phyloP scores from a whole-genome alignment of 1,140 invertebrate genomes.

The Dendroctonus ponderosae region DNA sequence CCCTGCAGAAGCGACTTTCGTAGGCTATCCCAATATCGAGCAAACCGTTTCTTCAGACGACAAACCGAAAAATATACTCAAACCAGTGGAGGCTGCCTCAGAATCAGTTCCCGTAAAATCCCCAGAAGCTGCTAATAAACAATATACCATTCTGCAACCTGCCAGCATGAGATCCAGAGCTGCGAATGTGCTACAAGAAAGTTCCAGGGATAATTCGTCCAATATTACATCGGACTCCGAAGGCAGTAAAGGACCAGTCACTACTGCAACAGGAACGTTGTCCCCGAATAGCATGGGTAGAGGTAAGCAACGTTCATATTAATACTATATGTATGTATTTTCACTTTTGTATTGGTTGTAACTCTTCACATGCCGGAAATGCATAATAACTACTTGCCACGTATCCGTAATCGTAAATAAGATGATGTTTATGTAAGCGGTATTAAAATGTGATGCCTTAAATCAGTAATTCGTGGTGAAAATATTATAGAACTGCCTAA shows the following conservation, averaged over 20 bases:
- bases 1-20: slow-evolving; percentile 63
- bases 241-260: slow-evolving; percentile 47
- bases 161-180: slow-evolving; percentile 73
- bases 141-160: slow-evolving; percentile 81
- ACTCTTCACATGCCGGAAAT: too few species aligned
- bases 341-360: too few species aligned
- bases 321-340: too few species aligned
- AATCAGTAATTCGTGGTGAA: too few species aligned
- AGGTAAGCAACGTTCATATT: slow-evolving; percentile 58
- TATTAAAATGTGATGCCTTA: too few species aligned
- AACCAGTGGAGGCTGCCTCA: slow-evolving; percentile 33
- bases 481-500: too few species aligned
- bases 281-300: slow-evolving; percentile 71
- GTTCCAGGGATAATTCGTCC: slow-evolving; percentile 63
- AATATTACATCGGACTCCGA: slow-evolving; percentile 46
- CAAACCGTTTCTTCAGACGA: slow-evolving; percentile 50
- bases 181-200: slow-evolving; percentile 74
- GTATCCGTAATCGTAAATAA: too few species aligned
- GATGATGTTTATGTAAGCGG: too few species aligned
- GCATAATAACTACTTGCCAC: too few species aligned
- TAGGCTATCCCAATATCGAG: slow-evolving; percentile 57
- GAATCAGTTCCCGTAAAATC: slow-evolving; percentile 44
- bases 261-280: slow-evolving; percentile 52
- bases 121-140: slow-evolving; percentile 58
- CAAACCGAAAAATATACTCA: slow-evolving; percentile 47